These are phyloP conservation scores for Drosophila sulfurigaster DNA, from an alignment of 1,140 invertebrate genomes.

Conservation along the genomic window DNA sequence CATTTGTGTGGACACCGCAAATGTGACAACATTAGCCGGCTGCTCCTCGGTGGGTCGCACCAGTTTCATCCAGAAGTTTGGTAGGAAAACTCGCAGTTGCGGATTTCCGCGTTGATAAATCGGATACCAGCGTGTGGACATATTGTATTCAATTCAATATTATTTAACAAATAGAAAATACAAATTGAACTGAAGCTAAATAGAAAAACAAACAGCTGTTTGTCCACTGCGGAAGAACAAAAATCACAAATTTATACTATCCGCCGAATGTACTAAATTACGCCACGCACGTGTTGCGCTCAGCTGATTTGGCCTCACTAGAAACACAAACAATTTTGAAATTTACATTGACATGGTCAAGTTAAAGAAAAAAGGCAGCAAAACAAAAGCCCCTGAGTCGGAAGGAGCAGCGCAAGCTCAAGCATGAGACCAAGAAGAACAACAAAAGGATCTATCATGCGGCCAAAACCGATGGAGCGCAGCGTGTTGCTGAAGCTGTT, in stretches of 20 bases:
- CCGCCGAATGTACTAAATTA: conserved; percentile 33
- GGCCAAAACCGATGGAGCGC: conserved; percentile 67
- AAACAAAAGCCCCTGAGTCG: conserved; percentile 81
- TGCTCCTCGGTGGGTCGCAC: conserved; percentile 88
- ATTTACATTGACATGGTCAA: conserved; percentile 64
- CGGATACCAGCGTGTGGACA: conserved; percentile 89
- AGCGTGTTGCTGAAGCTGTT: conserved; percentile 62
- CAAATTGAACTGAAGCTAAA: neutral
- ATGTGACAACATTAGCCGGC: conserved; percentile 91
- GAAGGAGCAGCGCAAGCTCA: conserved; percentile 88
- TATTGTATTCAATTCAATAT: conserved; percentile 49
- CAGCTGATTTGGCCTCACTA: conserved; percentile 48
- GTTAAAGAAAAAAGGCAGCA: conserved; percentile 43
- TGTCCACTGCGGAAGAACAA: neutral
- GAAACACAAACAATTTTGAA: conserved; percentile 32
- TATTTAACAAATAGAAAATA: too few relatives aligned
- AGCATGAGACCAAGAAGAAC: conserved; percentile 86
- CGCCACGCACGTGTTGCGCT: conserved; percentile 27
- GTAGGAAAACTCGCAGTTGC: conserved; percentile 94
- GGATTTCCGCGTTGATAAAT: conserved; percentile 95
- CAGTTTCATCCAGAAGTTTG: conserved; percentile 98
- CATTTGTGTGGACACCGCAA: conserved; percentile 95
- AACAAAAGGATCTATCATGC: conserved; percentile 83
- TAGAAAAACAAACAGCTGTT: conserved; percentile 15
- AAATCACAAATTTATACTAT: too few relatives aligned